Percentiles rank a stretch among this genome's conserved stretches.
Conservation (phyloP, 2,797 vertebrate genomes). For the Tinamus major region DNA sequence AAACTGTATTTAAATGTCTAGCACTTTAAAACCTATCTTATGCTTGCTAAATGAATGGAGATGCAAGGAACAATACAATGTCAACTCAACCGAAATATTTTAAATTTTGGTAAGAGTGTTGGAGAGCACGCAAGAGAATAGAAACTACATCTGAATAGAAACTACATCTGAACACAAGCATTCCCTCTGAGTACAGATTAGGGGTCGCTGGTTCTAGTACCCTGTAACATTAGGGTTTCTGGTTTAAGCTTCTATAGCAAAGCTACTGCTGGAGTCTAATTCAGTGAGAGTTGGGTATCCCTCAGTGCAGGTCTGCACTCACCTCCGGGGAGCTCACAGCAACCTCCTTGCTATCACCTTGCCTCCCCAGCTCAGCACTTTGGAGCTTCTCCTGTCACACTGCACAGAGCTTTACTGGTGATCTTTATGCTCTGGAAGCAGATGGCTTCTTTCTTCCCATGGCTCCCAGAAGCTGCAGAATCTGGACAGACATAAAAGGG, state of each 20-base stretch:
- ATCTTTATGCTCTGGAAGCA: constrained; percentile 87
- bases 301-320: background rate
- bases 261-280: background rate
- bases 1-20: background rate
- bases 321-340: background rate
- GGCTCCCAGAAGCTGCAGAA: constrained; percentile 83
- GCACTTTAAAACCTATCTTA: background rate
- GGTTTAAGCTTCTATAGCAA: background rate
- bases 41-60: background rate
- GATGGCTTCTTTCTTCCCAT: constrained; percentile 87
- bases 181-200: background rate
- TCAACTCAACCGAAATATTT: background rate
- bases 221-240: background rate
- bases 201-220: background rate
- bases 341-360: background rate
- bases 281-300: background rate
- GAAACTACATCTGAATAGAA: background rate
- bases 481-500: constrained; percentile 84
- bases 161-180: background rate
- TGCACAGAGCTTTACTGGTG: constrained; percentile 86
- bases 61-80: background rate
- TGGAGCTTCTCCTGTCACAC: constrained; percentile 64
- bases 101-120: background rate
- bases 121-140: background rate
- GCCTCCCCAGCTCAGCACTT: background rate